Evolutionary conservation across 1,140 invertebrate species (phyloP).

Genomic region (Drosophila mayri): DNA sequence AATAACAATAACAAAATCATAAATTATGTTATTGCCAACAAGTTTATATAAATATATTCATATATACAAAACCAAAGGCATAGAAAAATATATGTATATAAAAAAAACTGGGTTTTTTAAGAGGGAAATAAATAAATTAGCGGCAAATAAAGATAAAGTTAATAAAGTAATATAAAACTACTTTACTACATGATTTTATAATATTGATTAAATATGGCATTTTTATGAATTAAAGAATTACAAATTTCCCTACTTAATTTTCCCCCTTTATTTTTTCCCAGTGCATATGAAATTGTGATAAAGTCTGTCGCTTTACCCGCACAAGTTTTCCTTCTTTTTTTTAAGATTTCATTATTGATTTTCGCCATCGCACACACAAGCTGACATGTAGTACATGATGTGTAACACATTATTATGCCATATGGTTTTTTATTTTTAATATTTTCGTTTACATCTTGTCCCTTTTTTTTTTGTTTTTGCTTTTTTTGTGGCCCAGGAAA

Average conservation of each 20-base stretch:
- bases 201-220: too few relatives aligned
- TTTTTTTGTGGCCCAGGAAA: slow-evolving; percentile 39
- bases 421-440: slow-evolving; percentile 55
- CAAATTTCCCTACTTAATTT: too few relatives aligned
- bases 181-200: too few relatives aligned
- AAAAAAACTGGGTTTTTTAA: too few relatives aligned
- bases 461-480: too few relatives aligned
- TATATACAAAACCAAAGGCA: neutral
- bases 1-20: neutral
- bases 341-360: slow-evolving; percentile 64
- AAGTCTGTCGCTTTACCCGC: slow-evolving; percentile 21
- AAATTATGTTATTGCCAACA: neutral
- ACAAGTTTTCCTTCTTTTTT: slow-evolving; percentile 9
- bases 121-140: too few relatives aligned
- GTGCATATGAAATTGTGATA: slow-evolving; percentile 20
- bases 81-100: too few relatives aligned
- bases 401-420: slow-evolving; percentile 63
- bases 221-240: too few relatives aligned
- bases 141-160: neutral
- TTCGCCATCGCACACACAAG: slow-evolving; percentile 30
- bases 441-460: neutral
- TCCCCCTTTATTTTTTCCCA: neutral
- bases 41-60: too few relatives aligned
- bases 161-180: neutral
- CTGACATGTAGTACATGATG: slow-evolving; percentile 18